Conservation (phyloP, 2,113 vertebrate genomes). For the Polypterus senegalus region DNA sequence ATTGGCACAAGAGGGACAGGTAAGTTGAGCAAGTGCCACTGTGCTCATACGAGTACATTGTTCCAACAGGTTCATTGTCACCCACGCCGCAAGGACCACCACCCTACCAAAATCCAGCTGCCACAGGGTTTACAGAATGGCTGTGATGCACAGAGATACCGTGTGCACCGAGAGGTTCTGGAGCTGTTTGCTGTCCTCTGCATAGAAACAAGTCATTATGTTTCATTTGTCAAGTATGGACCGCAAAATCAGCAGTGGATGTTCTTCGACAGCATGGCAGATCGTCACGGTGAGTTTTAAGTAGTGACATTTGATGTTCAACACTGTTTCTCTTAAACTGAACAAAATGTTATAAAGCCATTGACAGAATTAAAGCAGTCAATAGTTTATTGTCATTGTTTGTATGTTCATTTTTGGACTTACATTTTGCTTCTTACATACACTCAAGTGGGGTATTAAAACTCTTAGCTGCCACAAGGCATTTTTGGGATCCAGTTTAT, state of each 20-base stretch:
- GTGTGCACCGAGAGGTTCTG: constrained; percentile 53
- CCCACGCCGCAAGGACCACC: constrained; percentile 38
- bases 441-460: no score
- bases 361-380: not conserved
- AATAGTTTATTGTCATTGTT: not conserved
- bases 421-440: no score
- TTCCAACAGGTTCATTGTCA: constrained; percentile 60
- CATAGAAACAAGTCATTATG: constrained; percentile 84
- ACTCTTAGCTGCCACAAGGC: no score
- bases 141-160: not conserved
- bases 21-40: no score
- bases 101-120: constrained; percentile 22
- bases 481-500: no score
- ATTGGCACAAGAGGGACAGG: no score
- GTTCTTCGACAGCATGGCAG: constrained; percentile 89
- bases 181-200: constrained; percentile 77
- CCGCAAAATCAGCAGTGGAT: constrained; percentile 58
- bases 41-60: no score
- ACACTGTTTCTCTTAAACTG: no score
- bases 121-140: constrained; percentile 38
- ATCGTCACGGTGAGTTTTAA: constrained; percentile 56
- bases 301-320: no score
- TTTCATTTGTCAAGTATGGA: constrained; percentile 74
- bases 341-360: no score
- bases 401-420: not conserved